Evolutionary conservation across 2,888 invertebrate species (phyloP).

Genomic region (Cephonodes hylas): DNA sequence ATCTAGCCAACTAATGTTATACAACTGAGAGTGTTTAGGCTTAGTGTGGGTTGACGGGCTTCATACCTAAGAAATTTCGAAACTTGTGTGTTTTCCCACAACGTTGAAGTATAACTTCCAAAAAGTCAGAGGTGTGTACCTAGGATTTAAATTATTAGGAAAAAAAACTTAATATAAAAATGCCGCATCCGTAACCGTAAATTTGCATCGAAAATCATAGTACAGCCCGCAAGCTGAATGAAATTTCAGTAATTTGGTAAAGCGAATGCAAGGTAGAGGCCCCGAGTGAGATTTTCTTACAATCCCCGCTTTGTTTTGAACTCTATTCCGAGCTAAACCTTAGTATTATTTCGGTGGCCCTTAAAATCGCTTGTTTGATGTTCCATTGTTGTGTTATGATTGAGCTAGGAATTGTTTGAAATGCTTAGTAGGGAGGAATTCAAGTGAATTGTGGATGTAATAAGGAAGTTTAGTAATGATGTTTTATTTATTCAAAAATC

Average conservation of each 20-base stretch:
- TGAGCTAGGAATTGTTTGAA: neutral
- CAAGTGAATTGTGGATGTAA: neutral
- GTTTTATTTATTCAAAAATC: no score
- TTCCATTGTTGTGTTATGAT: slow-evolving; percentile 1
- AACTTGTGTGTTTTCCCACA: no score
- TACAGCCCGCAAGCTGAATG: slow-evolving; percentile 73
- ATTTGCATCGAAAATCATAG: slow-evolving; percentile 32
- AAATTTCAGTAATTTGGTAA: slow-evolving; percentile 79
- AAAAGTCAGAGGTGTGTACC: no score
- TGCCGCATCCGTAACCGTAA: slow-evolving; percentile 33
- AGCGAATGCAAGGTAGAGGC: slow-evolving; percentile 77
- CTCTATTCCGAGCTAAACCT: slow-evolving; percentile 9
- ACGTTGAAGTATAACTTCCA: no score
- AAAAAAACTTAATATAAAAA: slow-evolving; percentile 1
- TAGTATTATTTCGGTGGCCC: slow-evolving; percentile 10
- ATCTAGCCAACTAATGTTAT: no score
- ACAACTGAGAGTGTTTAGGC: no score
- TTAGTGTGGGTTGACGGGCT: no score
- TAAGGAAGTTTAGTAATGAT: no score
- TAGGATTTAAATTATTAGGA: no score
- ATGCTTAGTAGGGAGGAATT: neutral
- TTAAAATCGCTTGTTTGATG: neutral
- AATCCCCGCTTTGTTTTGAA: slow-evolving; percentile 70
- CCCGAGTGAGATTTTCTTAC: slow-evolving; percentile 75
- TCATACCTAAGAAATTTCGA: no score